Evolutionary conservation across 1,140 invertebrate genomes (phyloP).

Genomic region (Armadillidium nasatum): DNA sequence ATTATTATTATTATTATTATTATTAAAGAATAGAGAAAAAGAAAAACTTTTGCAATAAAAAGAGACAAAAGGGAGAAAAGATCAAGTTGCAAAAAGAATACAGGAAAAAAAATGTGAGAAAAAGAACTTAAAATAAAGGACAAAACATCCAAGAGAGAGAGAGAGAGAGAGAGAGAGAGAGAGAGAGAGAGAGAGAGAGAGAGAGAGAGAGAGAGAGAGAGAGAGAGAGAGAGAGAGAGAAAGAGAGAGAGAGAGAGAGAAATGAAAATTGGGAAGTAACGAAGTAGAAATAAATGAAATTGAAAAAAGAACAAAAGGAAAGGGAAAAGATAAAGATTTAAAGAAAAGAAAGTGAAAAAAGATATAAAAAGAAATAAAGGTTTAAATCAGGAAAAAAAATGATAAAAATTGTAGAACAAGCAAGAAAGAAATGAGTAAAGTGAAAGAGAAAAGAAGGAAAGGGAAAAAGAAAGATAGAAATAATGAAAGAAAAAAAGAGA

Average conservation of each 20-base stretch:
- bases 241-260: conserved; percentile 3
- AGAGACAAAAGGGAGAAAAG: no score
- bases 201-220: background rate
- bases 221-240: background rate
- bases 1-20: no score
- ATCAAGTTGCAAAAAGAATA: no score
- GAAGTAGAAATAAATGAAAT: background rate
- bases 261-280: no score
- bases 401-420: background rate
- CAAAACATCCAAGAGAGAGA: no score
- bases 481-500: background rate
- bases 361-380: background rate
- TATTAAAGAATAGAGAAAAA: no score
- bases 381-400: no score
- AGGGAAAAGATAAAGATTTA: no score
- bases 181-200: background rate
- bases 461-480: background rate
- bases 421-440: background rate
- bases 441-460: background rate
- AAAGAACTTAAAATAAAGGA: no score
- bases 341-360: background rate
- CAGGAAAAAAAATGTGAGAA: no score
- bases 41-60: no score
- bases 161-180: background rate
- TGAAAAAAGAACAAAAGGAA: background rate